Base-by-base conservation (phyloP, 2,888 invertebrate genomes). In the Plagodis dolabraria region DNA sequence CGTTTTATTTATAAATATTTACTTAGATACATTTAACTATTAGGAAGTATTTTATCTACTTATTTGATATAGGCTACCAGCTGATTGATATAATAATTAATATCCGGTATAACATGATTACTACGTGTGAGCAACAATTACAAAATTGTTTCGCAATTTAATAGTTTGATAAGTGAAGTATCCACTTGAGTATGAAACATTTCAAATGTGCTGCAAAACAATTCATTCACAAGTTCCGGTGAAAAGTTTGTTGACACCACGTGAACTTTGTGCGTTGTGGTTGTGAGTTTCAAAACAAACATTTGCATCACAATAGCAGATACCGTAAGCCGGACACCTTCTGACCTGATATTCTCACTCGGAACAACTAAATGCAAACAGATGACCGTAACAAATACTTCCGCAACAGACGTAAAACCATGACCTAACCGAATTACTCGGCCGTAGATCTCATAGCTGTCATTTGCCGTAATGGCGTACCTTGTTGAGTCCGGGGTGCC, bases 401-500 rank as follows among this genome's bases (percentile, higher is more conserved):
- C 83, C 83, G 82, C 67, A 64, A 63, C 67, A 72, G 56, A 67
- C 67, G 65, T 66, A 66, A 72, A 82, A 83, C 83, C 84, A 84
- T 84, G 83, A 86, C 85, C 86, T 85, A 82, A 76, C 72, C 72
- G 63, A 77, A 81, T 76, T 69, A 74, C 63, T 64, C 67, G 70
- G 68, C 11, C 43, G 71, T 68, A 63, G 65, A 74, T 49, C 74
- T 66, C 46, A 44, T 12, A 60, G 60, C 42, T 42, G 38, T 44
- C 5, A 33, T 35, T 12, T 38, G 33, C 12, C 2, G 0, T 12
- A 8, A 12, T 8, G 10, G 65, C 79, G 71, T 83, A 96, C 96
- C 95, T 96, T 96, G 83, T 96, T 96, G 8, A 96, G 91, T 58
- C 94, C 93, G 2, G 96, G 95, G 79, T 95, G 94, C 63, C 94